Evolutionary conservation across 2,797 vertebrate genomes (phyloP), one percentile per base, ranked within the genome.

Genomic region (Anguilla obscura): DNA sequence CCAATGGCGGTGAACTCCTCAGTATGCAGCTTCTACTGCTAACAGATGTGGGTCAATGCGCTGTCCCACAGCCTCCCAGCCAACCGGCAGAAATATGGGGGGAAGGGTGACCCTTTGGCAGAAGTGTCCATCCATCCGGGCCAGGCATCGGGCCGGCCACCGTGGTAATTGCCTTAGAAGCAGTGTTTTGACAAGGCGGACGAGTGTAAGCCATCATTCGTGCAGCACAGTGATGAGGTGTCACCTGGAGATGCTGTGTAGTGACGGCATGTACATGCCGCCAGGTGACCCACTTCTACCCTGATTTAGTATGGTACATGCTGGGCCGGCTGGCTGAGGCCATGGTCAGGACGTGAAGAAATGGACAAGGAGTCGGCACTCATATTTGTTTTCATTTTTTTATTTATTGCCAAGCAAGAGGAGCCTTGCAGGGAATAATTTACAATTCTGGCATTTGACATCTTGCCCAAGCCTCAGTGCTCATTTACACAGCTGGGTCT

Each of bases 111-210:
- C 95, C 94, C 93, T 92, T 91, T 91, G 93, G 92, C 93, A 91
- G 92, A 93, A 92, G 85, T 90, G 91, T 92, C 94, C 94, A 96
- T 96, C 95, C 95, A 94, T 96, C 95, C 92, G 90, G 92, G 92
- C 93, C 90, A 92, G 93, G 94, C 94, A 94, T 94, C 93, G 94
- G 93, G 94, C 93, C 91, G 91, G 92, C 93, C 92, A 93, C 94
- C 93, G 85, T 93, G 93, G 94, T 96, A 96, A 97, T 96, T 97
- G 95, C 96, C 94, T 93, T 92, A 92, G 95, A 96, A 95, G 93
- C 95, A 93, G 92, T 95, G 87, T 95, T 97, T 96, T 96, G 94
- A 96, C 94, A 96, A 94, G 93, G 92, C 89, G 91, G 92, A 94
- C 80, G 91, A 92, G 92, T 95, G 92, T 92, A 94, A 95, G 94